Evolutionary conservation across 2,888 invertebrate genomes (phyloP), one percentile per base, ranked within the genome.

Genomic region (Octonoba sinensis): DNA sequence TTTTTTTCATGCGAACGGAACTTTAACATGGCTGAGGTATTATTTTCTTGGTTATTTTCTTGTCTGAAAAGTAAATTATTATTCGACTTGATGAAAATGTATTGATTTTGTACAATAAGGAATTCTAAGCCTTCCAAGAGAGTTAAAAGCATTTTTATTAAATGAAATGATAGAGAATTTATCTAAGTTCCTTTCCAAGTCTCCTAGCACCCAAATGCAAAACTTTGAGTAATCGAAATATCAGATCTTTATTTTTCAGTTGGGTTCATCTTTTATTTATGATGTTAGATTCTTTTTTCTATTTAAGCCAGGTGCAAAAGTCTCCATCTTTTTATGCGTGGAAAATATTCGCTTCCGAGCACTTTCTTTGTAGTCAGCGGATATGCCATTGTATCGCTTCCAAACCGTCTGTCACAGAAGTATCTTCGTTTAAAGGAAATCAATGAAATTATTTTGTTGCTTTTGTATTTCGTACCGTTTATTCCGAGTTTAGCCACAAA

Each of bases 391-490:
- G 74, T 65, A 74, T 66, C 74, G 59, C 57, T 74, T 66, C 59
- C 66, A 57, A 66, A 65, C 65, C 36, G 74, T 56, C 74, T 74
- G 66, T 74, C 66, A 74, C 56, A 66, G 74, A 16, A 56, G 56
- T 73, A 20, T 73, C 73, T 65, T 73, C 74, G 57, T 66, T 66
- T 66, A 74, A 66, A 74, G 74, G 66, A 74, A 74, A 74, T 74
- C 74, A 66, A 74, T 74, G 46, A 66, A 74, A 74, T 74, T 74
- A 74, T 16, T 57, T 74, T 73, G 54, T 73, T 73, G 56, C 56
- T 66, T 74, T 46, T 65, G n/a, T 59, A 66, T 64, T 64, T 20
- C 60, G 11, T 16, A 27, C 27, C 16, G 24, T 13, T 18, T 18
- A 22, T 57, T 18, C 20, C 18, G 3, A 16, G 60, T 60, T 60